A percentile compares a stretch with the other conserved stretches of the same genome.
Conservation (phyloP, 2,888 invertebrate species). For the Megastigmus dorsalis region DNA sequence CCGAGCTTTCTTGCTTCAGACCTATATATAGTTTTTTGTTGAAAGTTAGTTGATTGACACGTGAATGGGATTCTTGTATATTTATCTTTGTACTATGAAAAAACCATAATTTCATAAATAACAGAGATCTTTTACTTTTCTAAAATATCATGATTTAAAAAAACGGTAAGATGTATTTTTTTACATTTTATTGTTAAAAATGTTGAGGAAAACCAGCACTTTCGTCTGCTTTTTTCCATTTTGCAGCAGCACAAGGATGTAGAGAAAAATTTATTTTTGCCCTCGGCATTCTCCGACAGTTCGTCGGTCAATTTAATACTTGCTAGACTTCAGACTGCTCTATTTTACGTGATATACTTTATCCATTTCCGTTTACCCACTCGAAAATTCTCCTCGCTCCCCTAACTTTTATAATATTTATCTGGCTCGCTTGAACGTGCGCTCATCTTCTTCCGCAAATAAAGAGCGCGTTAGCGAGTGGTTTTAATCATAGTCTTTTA, state of each 20-base stretch:
- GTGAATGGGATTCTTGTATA: too few relatives aligned
- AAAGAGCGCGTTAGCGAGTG: not conserved
- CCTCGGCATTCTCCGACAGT: constrained; percentile 3
- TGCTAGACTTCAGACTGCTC: not conserved
- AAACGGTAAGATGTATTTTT: too few relatives aligned
- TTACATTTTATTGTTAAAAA: too few relatives aligned
- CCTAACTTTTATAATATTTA: constrained; percentile 1
- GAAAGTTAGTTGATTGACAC: too few relatives aligned
- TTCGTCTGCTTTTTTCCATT: not conserved
- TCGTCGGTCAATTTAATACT: constrained; percentile 20
- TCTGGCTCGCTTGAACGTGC: not conserved
- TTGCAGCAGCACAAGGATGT: not conserved
- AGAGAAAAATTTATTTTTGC: constrained; percentile 4
- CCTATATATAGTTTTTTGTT: too few relatives aligned
- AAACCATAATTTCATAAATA: too few relatives aligned
- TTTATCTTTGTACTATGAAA: too few relatives aligned
- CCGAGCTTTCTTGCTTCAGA: too few relatives aligned
- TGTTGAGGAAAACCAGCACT: too few relatives aligned
- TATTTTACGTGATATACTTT: constrained; percentile 13
- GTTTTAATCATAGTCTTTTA: not conserved
- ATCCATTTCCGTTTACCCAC: constrained; percentile 16
- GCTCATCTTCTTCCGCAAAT: not conserved
- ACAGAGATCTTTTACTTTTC: too few relatives aligned
- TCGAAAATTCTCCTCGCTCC: not conserved
- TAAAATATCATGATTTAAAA: too few relatives aligned